Evolutionary conservation across 1,140 invertebrate genomes (phyloP).

Genomic region (Halesus radiatus): DNA sequence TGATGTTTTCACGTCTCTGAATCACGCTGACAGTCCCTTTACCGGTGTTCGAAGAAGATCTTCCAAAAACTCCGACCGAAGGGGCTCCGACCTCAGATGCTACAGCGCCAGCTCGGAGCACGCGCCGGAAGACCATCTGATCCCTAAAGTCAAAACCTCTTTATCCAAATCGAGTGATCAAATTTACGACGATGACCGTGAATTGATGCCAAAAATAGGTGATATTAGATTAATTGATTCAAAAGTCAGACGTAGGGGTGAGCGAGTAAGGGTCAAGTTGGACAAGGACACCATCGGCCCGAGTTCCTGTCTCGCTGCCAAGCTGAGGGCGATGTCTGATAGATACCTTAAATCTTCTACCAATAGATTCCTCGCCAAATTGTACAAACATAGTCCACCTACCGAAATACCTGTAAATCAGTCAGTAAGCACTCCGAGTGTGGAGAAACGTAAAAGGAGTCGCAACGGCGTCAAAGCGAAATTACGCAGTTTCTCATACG

Average conservation of each 20-base stretch:
- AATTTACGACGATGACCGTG: conserved; percentile 67
- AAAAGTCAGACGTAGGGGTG: conserved; percentile 56
- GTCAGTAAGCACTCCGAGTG: conserved; percentile 23
- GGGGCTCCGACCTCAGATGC: conserved; percentile 64
- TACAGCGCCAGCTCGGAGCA: conserved; percentile 69
- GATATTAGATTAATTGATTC: conserved; percentile 54
- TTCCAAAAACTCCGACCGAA: conserved; percentile 34
- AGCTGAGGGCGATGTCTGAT: conserved; percentile 80
- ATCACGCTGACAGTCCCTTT: conserved; percentile 56
- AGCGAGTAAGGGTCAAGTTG: conserved; percentile 67
- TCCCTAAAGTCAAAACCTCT: conserved; percentile 65
- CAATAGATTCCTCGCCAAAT: conserved; percentile 77
- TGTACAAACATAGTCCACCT: conserved; percentile 71
- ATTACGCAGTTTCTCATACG: conserved; percentile 82
- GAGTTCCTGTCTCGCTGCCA: conserved; percentile 76
- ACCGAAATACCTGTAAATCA: conserved; percentile 56
- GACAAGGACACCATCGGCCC: conserved; percentile 69
- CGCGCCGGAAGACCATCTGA: conserved; percentile 63
- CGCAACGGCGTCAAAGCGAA: conserved; percentile 72
- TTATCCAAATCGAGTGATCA: conserved; percentile 70
- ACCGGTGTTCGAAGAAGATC: conserved; percentile 46
- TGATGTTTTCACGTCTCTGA: conserved; percentile 64
- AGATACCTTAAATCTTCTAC: conserved; percentile 79
- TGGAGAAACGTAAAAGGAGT: conserved; percentile 60
- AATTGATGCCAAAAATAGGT: conserved; percentile 54